A percentile compares a stretch with the other conserved stretches of the same genome.
Conservation (phyloP, 2,113 vertebrate genomes). For the Dicaeum eximium region DNA sequence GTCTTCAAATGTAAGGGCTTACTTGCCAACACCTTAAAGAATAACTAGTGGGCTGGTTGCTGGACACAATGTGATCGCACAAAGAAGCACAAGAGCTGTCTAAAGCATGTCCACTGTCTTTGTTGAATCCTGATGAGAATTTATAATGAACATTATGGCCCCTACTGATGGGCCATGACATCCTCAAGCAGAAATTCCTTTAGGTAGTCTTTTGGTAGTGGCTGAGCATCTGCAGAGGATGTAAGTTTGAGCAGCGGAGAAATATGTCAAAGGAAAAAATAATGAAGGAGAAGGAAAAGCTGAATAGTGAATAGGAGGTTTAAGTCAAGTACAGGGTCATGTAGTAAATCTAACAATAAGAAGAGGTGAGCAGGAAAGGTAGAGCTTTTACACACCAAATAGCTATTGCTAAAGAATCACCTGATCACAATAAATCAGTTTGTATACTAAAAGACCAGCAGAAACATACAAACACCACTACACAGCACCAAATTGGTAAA, state of each 20-base stretch:
- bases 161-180: not conserved
- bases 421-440: not conserved
- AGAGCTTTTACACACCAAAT: not conserved
- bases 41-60: not conserved
- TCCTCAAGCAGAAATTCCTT: not conserved
- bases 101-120: not conserved
- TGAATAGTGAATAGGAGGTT: not conserved
- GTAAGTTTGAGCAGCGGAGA: accelerated
- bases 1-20: not conserved
- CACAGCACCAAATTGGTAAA: not conserved
- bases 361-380: not conserved
- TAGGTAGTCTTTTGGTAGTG: not conserved
- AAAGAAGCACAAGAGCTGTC: not conserved
- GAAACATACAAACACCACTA: not conserved
- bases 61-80: accelerated
- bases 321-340: not conserved
- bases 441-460: not conserved
- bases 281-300: not conserved
- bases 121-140: not conserved
- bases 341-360: not conserved
- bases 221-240: not conserved
- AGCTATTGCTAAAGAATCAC: not conserved
- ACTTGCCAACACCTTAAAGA: not conserved
- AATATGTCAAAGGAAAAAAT: not conserved
- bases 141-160: not conserved